These are phyloP conservation scores for Theodoxus fluviatilis DNA, from an alignment of 2,888 invertebrate species.

Conservation along the genomic window DNA sequence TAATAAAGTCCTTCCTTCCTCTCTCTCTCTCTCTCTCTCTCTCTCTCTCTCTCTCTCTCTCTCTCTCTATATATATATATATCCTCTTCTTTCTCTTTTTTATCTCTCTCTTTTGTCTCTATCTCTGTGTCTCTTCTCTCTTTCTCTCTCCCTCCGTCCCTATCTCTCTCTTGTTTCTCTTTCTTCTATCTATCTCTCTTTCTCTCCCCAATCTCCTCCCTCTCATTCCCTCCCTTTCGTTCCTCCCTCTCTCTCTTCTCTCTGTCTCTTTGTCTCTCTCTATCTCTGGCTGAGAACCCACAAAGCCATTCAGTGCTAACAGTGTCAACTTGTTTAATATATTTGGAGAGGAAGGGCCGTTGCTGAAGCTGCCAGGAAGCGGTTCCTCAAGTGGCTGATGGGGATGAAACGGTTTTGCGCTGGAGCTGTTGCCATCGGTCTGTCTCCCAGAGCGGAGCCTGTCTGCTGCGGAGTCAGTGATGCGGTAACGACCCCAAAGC, in stretches of 20 bases:
- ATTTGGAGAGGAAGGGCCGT: too few relatives aligned
- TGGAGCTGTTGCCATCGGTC: too few relatives aligned
- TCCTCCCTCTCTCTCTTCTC: not conserved
- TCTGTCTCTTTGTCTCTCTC: slow-evolving; percentile 4
- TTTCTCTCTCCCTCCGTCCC: not conserved
- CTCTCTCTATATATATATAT: slow-evolving; percentile 13
- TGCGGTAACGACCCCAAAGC: too few relatives aligned
- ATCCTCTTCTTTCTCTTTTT: slow-evolving; percentile 16
- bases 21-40: not conserved
- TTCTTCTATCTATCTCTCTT: not conserved
- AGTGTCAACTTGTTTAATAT: too few relatives aligned
- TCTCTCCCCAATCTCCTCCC: not conserved
- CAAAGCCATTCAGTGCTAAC: slow-evolving; percentile 27
- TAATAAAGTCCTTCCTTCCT: not conserved
- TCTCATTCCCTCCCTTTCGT: not conserved
- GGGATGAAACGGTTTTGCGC: too few relatives aligned
- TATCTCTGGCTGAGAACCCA: slow-evolving; percentile 2
- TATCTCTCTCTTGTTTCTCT: not conserved
- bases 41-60: slow-evolving; percentile 8
- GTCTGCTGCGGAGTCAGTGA: too few relatives aligned
- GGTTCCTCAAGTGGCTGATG: too few relatives aligned
- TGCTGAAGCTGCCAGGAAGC: too few relatives aligned
- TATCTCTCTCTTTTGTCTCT: slow-evolving; percentile 17
- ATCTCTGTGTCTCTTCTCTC: not conserved
- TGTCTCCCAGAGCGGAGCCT: too few relatives aligned